Evolutionary conservation across 2,888 invertebrate species (phyloP), one percentile per base, ranked within the genome.

Genomic region (Anagyrus pseudococci): DNA sequence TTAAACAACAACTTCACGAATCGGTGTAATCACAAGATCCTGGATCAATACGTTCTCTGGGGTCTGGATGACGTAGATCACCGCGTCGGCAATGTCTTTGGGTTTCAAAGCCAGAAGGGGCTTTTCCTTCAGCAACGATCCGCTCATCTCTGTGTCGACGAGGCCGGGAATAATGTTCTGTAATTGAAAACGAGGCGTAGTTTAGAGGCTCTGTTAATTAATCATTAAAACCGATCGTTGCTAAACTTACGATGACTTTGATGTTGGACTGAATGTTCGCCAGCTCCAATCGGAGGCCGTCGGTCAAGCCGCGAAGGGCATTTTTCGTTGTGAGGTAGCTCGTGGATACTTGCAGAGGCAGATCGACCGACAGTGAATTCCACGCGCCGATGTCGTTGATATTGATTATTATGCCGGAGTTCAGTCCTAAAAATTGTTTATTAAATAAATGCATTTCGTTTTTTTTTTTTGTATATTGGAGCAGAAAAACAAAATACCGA

Each of bases 161-260:
- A 87, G 75, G 8, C 88, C 89, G 0, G 88, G 88, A 48, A 86
- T 86, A 52, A 89, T 81, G 69, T 85, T 87, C 89, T 89, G 70
- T 20, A 73, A 74, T 29, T 2, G 1, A 7, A n/a, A n/a, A n/a
- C n/a, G 4, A 50, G 54, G 49, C 60, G 26, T 22, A n/a, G n/a
- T n/a, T n/a, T n/a, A n/a, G n/a, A n/a, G n/a, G n/a, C n/a, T n/a
- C n/a, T n/a, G n/a, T 20, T 26, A 50, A 2, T 17, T 49, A 17
- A 15, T 20, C 15, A 23, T 10, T 17, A 19, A 7, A 25, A 22
- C 37, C 67, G 6, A 17, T 26, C 2, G 29, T 17, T 6, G 19
- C 7, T 0, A n/a, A 23, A 60, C 72, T 70, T 62, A 77, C 77
- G n/a, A 76, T 75, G 3, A 76, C 72, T 69, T 78, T 75, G 29